Percentiles rank a stretch among this genome's conserved stretches.
These are phyloP conservation scores for Chloroclystis v-ata DNA, from an alignment of 2,888 invertebrate species.

Conservation along the genomic window DNA sequence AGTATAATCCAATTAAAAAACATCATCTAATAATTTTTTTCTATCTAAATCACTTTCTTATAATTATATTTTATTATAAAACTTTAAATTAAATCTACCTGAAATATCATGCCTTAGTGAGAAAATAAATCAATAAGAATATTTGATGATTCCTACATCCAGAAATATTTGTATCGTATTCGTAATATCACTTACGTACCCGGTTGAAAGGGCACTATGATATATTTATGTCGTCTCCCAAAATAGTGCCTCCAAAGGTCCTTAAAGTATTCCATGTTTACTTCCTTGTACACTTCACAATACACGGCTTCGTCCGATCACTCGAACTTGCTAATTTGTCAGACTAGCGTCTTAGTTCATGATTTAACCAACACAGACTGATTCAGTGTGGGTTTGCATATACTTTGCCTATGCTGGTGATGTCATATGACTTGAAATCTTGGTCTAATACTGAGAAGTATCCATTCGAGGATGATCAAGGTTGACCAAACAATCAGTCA, in stretches of 20 bases:
- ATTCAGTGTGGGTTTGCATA: slow-evolving; percentile 45
- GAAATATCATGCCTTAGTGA: no score
- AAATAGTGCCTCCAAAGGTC: slow-evolving; percentile 62
- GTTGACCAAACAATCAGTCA: slow-evolving; percentile 43
- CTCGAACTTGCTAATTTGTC: slow-evolving; percentile 48
- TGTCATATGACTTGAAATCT: slow-evolving; percentile 60
- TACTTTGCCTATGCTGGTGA: slow-evolving; percentile 56
- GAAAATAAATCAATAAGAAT: no score
- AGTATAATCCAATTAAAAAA: no score
- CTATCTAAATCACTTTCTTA: no score
- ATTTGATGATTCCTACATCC: no score
- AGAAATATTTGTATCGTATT: no score
- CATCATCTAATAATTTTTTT: no score
- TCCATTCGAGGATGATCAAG: slow-evolving; percentile 40
- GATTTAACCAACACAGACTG: slow-evolving; percentile 57
- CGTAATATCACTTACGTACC: no score
- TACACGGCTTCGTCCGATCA: slow-evolving; percentile 24
- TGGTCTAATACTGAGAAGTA: slow-evolving; percentile 48
- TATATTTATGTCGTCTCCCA: slow-evolving; percentile 53
- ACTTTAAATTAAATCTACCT: no score
- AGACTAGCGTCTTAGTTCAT: slow-evolving; percentile 57
- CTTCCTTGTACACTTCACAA: slow-evolving; percentile 25
- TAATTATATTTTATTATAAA: no score
- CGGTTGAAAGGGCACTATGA: slow-evolving; percentile 68
- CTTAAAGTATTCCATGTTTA: slow-evolving; percentile 58